Conservation (phyloP, 2,888 invertebrate species). For the Nephrotoma flavescens region DNA sequence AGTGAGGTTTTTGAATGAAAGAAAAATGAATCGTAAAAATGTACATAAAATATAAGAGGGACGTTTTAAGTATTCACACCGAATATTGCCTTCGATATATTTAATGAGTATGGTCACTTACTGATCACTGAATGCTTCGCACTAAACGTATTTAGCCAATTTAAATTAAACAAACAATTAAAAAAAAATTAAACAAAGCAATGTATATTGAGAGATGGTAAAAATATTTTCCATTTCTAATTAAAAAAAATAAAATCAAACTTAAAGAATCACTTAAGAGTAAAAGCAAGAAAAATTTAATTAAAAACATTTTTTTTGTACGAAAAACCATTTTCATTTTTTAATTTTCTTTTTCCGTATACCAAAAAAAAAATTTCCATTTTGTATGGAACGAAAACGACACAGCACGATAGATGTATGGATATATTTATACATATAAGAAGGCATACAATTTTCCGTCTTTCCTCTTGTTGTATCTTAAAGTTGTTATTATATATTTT, state of each 20-base stretch:
- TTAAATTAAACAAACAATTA: background rate
- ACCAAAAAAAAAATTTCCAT: background rate
- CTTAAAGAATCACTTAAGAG: background rate
- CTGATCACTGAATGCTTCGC: background rate
- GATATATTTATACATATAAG: background rate
- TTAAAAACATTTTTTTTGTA: background rate
- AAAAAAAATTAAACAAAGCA: background rate
- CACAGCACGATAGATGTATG: background rate
- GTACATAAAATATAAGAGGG: background rate
- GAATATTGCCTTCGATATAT: background rate
- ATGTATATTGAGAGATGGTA: background rate
- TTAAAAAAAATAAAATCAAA: background rate
- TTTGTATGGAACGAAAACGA: background rate
- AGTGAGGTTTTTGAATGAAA: background rate
- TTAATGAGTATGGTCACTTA: background rate
- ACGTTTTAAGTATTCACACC: background rate
- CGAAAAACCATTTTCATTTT: background rate
- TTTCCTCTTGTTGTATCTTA: background rate
- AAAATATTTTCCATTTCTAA: background rate
- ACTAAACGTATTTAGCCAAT: background rate
- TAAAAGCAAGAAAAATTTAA: background rate
- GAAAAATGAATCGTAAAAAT: background rate
- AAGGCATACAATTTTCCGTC: background rate
- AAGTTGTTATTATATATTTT: background rate
- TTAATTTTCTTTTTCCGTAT: background rate